Percentiles rank a stretch among this genome's conserved stretches.
These are phyloP conservation scores for Chelonus insularis DNA, from an alignment of 1,140 invertebrate genomes.

Conservation along the genomic window DNA sequence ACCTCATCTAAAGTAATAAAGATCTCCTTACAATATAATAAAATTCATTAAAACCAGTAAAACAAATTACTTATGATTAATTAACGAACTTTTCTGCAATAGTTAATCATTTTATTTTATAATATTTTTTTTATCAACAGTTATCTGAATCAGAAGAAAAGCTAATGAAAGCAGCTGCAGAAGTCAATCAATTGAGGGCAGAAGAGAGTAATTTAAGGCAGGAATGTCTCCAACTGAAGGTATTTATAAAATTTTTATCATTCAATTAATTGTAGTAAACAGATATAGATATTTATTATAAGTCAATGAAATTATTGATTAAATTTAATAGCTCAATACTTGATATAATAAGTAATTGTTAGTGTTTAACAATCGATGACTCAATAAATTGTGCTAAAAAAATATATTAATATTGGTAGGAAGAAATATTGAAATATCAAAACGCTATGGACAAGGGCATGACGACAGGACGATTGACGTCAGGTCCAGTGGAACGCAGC, in stretches of 20 bases:
- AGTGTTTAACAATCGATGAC: no score
- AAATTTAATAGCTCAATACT: no score
- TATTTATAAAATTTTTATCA: no score
- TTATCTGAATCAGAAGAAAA: constrained; percentile 59
- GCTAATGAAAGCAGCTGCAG: constrained; percentile 69
- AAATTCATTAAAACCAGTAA: no score
- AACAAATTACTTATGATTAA: no score
- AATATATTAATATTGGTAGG: constrained; percentile 46
- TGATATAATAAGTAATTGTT: no score
- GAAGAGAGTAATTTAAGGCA: constrained; percentile 75
- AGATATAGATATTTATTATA: no score
- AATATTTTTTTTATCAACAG: constrained; percentile 34
- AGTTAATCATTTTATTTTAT: constrained; percentile 22
- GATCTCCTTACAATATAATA: background rate
- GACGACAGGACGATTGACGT: constrained; percentile 40
- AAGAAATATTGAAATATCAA: constrained; percentile 53
- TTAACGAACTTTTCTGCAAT: no score
- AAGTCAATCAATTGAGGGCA: constrained; percentile 75
- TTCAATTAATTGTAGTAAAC: no score
- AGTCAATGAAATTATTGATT: background rate
- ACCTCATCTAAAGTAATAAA: constrained; percentile 50
- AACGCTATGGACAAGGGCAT: constrained; percentile 47
- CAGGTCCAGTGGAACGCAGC: constrained; percentile 34
- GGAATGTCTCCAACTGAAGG: constrained; percentile 81
- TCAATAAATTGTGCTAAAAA: no score